Evolutionary conservation across 2,113 vertebrate species (phyloP).

Genomic region (Athene noctua): DNA sequence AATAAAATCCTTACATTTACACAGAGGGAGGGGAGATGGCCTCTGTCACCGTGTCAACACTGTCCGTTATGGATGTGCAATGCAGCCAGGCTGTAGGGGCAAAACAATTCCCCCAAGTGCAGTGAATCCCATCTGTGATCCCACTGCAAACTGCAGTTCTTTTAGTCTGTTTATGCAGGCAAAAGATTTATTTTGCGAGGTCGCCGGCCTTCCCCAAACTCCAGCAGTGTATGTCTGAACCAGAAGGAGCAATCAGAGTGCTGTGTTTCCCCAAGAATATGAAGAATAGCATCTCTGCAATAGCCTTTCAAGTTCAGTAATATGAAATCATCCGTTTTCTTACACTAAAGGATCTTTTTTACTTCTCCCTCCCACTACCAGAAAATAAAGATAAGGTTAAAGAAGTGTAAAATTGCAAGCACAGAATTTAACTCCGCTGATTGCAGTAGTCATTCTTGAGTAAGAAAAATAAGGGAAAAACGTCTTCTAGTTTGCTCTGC

Average conservation of each 20-base stretch:
- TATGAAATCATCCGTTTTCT: not conserved
- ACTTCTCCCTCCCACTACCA: not conserved
- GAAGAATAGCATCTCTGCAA: not conserved
- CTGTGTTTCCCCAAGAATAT: not conserved
- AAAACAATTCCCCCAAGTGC: not conserved
- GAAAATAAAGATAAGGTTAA: not conserved
- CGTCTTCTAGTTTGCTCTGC: fast-evolving
- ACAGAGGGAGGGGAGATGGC: not conserved
- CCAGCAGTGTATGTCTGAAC: not conserved
- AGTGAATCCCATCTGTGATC: not conserved
- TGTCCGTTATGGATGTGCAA: not conserved
- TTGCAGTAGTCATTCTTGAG: not conserved
- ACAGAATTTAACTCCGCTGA: not conserved
- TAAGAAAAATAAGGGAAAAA: not conserved
- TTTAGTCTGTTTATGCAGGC: not conserved
- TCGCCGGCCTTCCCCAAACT: not conserved
- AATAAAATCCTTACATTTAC: not conserved
- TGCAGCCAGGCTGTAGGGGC: not conserved
- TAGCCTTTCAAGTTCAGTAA: not conserved
- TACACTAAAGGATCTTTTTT: not conserved
- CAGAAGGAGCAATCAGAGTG: not conserved
- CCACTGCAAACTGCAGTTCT: not conserved
- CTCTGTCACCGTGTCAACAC: not conserved
- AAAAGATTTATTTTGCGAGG: not conserved
- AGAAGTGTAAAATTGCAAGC: not conserved